These are phyloP conservation scores for Gymnodraco acuticeps DNA, from an alignment of 2,797 vertebrate genomes.

Conservation along the genomic window DNA sequence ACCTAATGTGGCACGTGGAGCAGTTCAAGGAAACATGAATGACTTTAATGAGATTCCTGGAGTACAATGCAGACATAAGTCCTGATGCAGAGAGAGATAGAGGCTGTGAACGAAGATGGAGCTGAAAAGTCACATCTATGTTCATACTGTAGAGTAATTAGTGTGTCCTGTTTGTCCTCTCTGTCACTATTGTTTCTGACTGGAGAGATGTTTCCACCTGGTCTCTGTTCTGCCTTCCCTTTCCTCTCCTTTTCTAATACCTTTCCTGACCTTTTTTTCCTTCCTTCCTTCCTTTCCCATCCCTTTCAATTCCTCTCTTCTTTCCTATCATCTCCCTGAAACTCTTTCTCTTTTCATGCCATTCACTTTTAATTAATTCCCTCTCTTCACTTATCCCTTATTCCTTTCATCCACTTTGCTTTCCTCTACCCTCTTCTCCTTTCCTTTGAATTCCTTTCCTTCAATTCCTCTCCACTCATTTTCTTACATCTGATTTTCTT, in stretches of 20 bases:
- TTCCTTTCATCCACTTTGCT: neutral
- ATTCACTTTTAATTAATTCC: neutral
- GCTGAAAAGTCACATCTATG: constrained; percentile 28
- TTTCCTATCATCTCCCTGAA: neutral
- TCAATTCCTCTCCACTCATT: no score
- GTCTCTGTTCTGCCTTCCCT: neutral
- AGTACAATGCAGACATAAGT: neutral
- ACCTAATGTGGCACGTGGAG: neutral
- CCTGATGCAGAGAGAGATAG: constrained; percentile 23
- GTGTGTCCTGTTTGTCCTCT: constrained; percentile 43
- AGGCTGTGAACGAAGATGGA: constrained; percentile 5
- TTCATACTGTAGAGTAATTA: constrained; percentile 25
- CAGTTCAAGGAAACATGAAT: constrained; percentile 7
- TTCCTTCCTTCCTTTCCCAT: no score
- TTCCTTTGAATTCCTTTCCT: no score
- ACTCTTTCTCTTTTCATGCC: no score
- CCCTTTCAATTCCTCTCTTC: neutral
- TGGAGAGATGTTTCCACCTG: constrained; percentile 7
- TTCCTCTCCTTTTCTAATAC: neutral
- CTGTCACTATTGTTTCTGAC: constrained; percentile 8
- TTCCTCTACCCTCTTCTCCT: neutral
- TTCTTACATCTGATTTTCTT: neutral
- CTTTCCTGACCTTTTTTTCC: neutral
- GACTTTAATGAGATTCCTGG: constrained; percentile 24
- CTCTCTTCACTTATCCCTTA: no score